A percentile compares a stretch with the other conserved stretches of the same genome.
phyloP scores from a whole-genome alignment of 2,888 invertebrate genomes.

The Cabera pusaria region DNA sequence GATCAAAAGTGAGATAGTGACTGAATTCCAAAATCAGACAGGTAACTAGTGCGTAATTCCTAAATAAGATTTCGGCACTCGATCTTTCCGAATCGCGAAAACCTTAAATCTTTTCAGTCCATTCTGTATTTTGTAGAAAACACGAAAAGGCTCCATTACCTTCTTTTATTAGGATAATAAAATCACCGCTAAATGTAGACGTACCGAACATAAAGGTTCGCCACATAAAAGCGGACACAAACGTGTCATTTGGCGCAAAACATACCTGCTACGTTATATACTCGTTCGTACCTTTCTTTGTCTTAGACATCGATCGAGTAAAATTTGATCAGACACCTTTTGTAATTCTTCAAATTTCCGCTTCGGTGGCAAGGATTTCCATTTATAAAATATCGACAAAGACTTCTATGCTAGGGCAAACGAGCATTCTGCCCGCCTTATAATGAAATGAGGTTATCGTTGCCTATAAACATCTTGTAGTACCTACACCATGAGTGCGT shows the following conservation, averaged over 20 bases:
- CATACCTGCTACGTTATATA: too few relatives aligned
- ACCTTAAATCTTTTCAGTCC: slow-evolving; percentile 18
- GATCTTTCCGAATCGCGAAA: slow-evolving; percentile 9
- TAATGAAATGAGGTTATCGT: too few relatives aligned
- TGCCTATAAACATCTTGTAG: too few relatives aligned
- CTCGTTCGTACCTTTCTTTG: too few relatives aligned
- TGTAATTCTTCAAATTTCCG: slow-evolving; percentile 16
- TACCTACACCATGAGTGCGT: too few relatives aligned
- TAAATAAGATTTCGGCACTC: too few relatives aligned
- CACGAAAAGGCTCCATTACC: slow-evolving; percentile 18
- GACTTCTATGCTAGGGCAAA: too few relatives aligned
- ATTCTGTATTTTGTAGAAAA: slow-evolving; percentile 16
- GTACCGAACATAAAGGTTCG: slow-evolving; percentile 18
- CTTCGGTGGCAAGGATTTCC: slow-evolving; percentile 6
- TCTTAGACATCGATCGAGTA: too few relatives aligned
- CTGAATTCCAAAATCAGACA: too few relatives aligned
- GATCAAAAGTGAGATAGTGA: too few relatives aligned
- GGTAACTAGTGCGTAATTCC: too few relatives aligned
- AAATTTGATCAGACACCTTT: slow-evolving; percentile 26
- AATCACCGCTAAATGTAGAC: slow-evolving; percentile 26
- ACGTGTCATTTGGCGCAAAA: slow-evolving; percentile 20
- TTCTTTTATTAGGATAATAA: slow-evolving; percentile 25
- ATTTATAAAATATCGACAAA: slow-evolving; percentile 1
- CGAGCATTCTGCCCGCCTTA: too few relatives aligned
- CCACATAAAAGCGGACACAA: slow-evolving; percentile 19